phyloP scores from a whole-genome alignment of 2,888 invertebrate genomes.

The Drosophila kambysellisi region DNA sequence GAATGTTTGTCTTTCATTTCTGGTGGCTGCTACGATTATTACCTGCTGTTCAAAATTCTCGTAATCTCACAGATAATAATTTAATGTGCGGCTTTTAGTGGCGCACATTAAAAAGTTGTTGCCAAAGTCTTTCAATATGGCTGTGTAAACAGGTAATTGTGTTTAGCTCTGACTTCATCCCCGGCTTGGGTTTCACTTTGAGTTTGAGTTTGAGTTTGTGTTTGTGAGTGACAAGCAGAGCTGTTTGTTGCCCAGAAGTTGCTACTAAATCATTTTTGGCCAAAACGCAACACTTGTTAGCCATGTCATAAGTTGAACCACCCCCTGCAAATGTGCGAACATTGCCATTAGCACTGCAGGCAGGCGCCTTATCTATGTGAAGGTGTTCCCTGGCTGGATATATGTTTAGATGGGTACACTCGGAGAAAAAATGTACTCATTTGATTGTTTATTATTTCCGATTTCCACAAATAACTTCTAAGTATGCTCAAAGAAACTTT shows the following conservation, averaged over 20 bases:
- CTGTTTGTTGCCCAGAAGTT: slow-evolving; percentile 45
- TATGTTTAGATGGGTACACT: background rate
- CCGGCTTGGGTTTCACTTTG: slow-evolving; percentile 42
- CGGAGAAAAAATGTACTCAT: background rate
- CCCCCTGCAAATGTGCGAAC: slow-evolving; percentile 67
- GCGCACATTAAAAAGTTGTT: slow-evolving; percentile 74
- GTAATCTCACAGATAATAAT: slow-evolving; percentile 80
- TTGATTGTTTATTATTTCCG: too few species aligned
- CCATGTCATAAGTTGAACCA: slow-evolving; percentile 47
- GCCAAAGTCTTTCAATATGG: slow-evolving; percentile 66
- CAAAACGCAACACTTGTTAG: slow-evolving; percentile 52
- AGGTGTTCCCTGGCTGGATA: slow-evolving; percentile 41
- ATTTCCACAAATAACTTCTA: too few species aligned
- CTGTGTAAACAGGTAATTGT: slow-evolving; percentile 80
- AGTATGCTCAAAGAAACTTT: too few species aligned
- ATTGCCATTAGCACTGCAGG: slow-evolving; percentile 69
- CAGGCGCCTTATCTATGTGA: slow-evolving; percentile 58
- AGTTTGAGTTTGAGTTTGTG: background rate
- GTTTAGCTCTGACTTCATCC: slow-evolving; percentile 22
- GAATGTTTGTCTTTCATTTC: slow-evolving; percentile 77
- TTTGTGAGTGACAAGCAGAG: slow-evolving; percentile 52
- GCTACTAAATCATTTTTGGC: slow-evolving; percentile 52
- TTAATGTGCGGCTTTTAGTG: slow-evolving; percentile 79
- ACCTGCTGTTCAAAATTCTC: slow-evolving; percentile 80
- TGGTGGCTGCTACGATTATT: slow-evolving; percentile 73